A percentile compares a stretch with the other conserved stretches of the same genome.
phyloP scores from a whole-genome alignment of 2,888 invertebrate species.

The Drosophila parthenogenetica region DNA sequence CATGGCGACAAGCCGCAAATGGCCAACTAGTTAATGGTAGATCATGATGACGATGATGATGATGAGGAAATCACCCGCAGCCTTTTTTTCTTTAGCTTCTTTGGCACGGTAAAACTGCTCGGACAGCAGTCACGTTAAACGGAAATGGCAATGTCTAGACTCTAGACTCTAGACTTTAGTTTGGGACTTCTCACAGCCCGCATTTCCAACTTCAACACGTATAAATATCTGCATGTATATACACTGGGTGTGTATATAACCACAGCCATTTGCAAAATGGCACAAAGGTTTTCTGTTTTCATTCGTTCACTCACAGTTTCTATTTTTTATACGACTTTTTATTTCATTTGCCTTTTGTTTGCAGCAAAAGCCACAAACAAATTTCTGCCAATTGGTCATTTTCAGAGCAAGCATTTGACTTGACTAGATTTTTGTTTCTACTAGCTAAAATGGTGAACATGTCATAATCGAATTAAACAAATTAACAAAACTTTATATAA shows the following conservation, averaged over 20 bases:
- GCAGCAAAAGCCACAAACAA: slow-evolving; percentile 57
- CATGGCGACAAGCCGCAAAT: slow-evolving; percentile 26
- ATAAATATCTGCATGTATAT: neutral
- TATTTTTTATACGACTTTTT: slow-evolving; percentile 11
- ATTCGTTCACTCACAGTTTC: slow-evolving; percentile 20
- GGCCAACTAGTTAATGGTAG: slow-evolving; percentile 15
- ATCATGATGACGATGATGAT: slow-evolving; percentile 23
- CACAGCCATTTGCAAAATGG: slow-evolving; percentile 61
- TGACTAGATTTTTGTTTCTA: neutral
- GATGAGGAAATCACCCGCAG: slow-evolving; percentile 29
- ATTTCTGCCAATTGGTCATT: slow-evolving; percentile 48
- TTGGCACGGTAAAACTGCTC: slow-evolving; percentile 20
- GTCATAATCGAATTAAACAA: neutral
- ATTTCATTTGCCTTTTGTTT: slow-evolving; percentile 23
- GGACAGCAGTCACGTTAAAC: slow-evolving; percentile 71
- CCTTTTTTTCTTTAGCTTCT: slow-evolving; percentile 20
- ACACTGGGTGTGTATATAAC: slow-evolving; percentile 46
- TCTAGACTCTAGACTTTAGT: slow-evolving; percentile 76
- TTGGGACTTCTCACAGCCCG: slow-evolving; percentile 33
- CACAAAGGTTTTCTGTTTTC: slow-evolving; percentile 59
- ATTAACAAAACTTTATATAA: neutral
- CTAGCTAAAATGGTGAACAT: neutral
- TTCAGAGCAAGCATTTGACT: slow-evolving; percentile 15
- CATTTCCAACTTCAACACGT: slow-evolving; percentile 17
- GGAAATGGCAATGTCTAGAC: slow-evolving; percentile 79